Evolutionary conservation across 2,888 invertebrate species (phyloP), one percentile per base, ranked within the genome.

Genomic region (Drosophila paracracens): DNA sequence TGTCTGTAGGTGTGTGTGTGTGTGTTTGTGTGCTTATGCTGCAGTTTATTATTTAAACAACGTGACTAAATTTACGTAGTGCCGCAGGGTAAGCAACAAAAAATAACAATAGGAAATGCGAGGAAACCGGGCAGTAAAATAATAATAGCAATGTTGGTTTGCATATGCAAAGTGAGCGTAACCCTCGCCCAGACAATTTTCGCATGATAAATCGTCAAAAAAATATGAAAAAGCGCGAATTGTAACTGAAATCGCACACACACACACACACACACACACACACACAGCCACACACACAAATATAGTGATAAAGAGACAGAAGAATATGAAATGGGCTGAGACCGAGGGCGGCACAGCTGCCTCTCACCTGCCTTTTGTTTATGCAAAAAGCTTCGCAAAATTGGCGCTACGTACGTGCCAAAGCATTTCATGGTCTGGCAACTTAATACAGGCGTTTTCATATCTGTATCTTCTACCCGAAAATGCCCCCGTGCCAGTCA

Each of bases 341-440:
- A 18, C 16, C n/a, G 13, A 38, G 48, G 48, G 29, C 35, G 33
- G 53, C 58, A 51, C 62, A 68, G 60, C 43, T 67, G 52, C 75
- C 52, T 58, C 68, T 71, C 70, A 54, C 54, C 36, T 72, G 74
- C 54, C 82, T 74, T 82, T 91, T 91, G 90, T 91, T 91, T 90
- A 91, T 91, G 86, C 85, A 91, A 90, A 81, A 87, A 88, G 78
- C 78, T 82, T 82, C 68, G 68, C 83, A 84, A 83, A 91, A 91
- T 91, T 89, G 90, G 88, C 86, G 84, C 79, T 82, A 79, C 81
- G 89, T 88, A 92, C 91, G 92, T 92, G 92, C 88, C 91, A 91
- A 91, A 91, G 91, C 89, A 92, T 92, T 91, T 92, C 90, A 92
- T 90, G 92, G 92, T 92, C 92, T 92, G 89, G 89, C 91, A 88